Evolutionary conservation across 2,113 vertebrate species (phyloP).

Genomic region (Lagopus leucura): DNA sequence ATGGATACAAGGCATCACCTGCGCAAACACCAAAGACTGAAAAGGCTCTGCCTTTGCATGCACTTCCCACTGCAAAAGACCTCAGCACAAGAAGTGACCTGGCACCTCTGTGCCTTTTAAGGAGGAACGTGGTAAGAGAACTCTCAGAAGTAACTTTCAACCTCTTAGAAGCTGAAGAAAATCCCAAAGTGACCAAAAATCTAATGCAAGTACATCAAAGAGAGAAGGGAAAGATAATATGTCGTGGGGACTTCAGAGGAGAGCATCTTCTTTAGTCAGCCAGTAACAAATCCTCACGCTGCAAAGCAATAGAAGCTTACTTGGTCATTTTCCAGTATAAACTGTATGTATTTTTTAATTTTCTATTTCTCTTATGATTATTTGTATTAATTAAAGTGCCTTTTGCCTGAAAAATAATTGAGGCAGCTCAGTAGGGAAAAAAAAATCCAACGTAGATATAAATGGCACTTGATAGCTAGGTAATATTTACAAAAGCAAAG

Average conservation of each 20-base stretch:
- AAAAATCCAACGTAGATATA: neutral
- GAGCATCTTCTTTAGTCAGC: neutral
- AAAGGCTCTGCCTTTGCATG: neutral
- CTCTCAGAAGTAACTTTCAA: neutral
- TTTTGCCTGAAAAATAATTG: conserved; percentile 17
- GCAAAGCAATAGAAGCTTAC: neutral
- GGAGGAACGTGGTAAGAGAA: neutral
- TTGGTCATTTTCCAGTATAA: neutral
- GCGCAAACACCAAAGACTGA: neutral
- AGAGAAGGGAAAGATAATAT: neutral
- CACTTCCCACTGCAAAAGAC: neutral
- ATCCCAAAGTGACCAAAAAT: neutral
- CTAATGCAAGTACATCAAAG: neutral
- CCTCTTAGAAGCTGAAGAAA: neutral
- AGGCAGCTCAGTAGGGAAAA: neutral
- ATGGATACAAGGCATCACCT: neutral
- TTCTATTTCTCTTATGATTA: neutral
- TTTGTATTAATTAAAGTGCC: neutral
- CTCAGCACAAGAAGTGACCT: neutral
- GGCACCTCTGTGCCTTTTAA: neutral
- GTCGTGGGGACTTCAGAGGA: neutral
- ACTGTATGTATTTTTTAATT: neutral
- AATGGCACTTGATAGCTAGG: neutral
- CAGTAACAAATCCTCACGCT: neutral
- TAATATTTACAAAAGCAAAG: neutral